phyloP scores from a whole-genome alignment of 2,888 invertebrate genomes.

The Stenurella melanura region DNA sequence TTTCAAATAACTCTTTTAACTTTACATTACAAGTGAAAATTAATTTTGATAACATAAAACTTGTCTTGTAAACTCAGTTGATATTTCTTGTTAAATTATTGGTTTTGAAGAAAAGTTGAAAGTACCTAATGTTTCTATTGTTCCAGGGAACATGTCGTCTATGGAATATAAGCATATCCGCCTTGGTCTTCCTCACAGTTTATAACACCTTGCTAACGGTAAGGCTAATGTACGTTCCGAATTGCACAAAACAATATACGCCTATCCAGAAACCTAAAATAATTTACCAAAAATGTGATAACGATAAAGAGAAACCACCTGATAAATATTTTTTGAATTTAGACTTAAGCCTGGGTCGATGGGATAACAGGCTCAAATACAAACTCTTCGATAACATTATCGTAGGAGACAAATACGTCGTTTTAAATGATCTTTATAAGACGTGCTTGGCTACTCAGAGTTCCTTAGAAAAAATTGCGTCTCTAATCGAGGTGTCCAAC shows the following conservation, averaged over 20 bases:
- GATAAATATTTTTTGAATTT: constrained; percentile 75
- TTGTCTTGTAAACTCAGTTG: too few species aligned
- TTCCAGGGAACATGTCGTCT: constrained; percentile 76
- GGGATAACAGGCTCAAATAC: constrained; percentile 83
- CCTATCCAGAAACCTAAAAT: constrained; percentile 53
- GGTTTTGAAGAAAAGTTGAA: too few species aligned
- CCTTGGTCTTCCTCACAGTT: constrained; percentile 79
- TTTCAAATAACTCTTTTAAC: too few species aligned
- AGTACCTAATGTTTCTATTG: neutral
- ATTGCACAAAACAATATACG: constrained; percentile 45
- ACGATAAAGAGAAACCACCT: constrained; percentile 39
- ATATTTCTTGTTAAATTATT: too few species aligned
- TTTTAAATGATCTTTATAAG: constrained; percentile 76
- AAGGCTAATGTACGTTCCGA: constrained; percentile 74
- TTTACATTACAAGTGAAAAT: too few species aligned
- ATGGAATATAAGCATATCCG: constrained; percentile 82
- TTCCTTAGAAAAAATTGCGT: constrained; percentile 87
- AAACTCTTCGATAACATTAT: constrained; percentile 84
- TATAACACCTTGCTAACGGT: constrained; percentile 79
- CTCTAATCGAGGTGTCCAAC: constrained; percentile 84
- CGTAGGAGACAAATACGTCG: constrained; percentile 80
- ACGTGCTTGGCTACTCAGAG: constrained; percentile 88
- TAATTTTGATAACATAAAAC: too few species aligned
- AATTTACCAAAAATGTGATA: constrained; percentile 56
- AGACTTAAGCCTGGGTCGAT: constrained; percentile 82